Conservation (phyloP, 1,140 invertebrate genomes). For the Conus ventricosus region DNA sequence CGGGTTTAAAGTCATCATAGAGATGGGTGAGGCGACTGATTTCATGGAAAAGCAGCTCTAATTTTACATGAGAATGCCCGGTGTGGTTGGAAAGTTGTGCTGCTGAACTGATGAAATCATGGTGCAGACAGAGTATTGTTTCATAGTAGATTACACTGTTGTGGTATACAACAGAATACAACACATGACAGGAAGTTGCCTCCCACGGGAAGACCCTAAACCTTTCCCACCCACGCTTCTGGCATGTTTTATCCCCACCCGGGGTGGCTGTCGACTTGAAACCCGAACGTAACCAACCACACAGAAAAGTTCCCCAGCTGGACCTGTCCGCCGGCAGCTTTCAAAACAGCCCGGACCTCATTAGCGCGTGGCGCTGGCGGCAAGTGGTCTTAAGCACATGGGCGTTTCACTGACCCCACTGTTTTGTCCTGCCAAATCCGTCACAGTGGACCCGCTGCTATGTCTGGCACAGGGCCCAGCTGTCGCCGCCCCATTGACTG, state of each 20-base stretch:
- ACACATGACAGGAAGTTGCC: too few relatives aligned
- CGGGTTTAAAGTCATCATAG: too few relatives aligned
- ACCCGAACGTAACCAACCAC: neutral
- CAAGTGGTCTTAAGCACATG: neutral
- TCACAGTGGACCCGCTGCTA: neutral
- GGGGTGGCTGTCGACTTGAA: neutral
- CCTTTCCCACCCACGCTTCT: too few relatives aligned
- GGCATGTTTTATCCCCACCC: neutral
- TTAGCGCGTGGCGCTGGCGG: neutral
- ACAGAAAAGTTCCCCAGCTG: neutral
- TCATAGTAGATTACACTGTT: too few relatives aligned
- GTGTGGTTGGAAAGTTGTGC: too few relatives aligned
- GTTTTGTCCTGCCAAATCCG: neutral
- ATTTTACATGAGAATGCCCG: too few relatives aligned
- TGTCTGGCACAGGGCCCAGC: neutral
- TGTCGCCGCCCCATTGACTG: slow-evolving; percentile 4
- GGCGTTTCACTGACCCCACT: neutral
- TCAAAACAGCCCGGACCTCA: neutral
- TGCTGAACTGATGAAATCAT: too few relatives aligned
- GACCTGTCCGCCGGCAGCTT: neutral
- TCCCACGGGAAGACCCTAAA: too few relatives aligned
- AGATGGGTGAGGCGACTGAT: too few relatives aligned
- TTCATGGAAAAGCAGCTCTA: too few relatives aligned
- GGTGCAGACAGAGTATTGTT: too few relatives aligned
- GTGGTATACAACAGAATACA: too few relatives aligned